Conservation (phyloP, 2,797 vertebrate species). For the Pogonophryne albipinna region DNA sequence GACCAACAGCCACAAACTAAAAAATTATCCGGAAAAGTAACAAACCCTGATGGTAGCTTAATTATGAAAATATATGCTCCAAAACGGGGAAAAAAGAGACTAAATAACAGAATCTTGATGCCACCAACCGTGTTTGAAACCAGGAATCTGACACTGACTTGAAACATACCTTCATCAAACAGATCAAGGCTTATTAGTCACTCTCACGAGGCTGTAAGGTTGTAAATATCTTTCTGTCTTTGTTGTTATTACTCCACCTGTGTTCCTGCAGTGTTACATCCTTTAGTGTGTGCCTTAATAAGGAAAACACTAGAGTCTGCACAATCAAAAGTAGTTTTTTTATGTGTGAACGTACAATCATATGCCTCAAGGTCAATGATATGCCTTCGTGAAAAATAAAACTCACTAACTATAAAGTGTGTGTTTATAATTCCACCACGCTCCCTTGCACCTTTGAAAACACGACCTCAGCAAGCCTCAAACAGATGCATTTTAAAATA, state of each 20-base stretch:
- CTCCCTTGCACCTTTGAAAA: slow-evolving; percentile 34
- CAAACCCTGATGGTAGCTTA: neutral
- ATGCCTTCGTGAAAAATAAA: slow-evolving; percentile 5
- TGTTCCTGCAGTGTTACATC: slow-evolving; percentile 8
- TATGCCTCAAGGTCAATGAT: slow-evolving; percentile 20
- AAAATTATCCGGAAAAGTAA: neutral
- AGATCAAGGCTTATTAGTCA: neutral
- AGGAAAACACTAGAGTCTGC: slow-evolving; percentile 12
- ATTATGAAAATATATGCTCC: neutral
- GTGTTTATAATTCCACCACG: slow-evolving; percentile 29
- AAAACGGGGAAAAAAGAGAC: too few relatives aligned
- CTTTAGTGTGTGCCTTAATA: slow-evolving; percentile 27
- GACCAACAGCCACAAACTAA: neutral
- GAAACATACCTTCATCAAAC: neutral
- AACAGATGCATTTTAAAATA: slow-evolving; percentile 17
- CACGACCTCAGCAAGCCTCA: slow-evolving; percentile 17
- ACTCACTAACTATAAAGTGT: slow-evolving; percentile 23
- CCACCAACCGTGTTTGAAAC: too few relatives aligned
- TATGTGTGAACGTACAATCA: slow-evolving; percentile 11
- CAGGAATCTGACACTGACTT: too few relatives aligned
- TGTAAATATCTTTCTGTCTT: slow-evolving; percentile 40
- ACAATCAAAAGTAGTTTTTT: slow-evolving; percentile 12
- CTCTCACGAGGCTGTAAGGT: slow-evolving; percentile 18
- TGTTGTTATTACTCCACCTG: slow-evolving; percentile 7
- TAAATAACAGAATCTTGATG: too few relatives aligned